Base-by-base conservation (phyloP, 2,888 invertebrate species). In the Azorinus chamasolen region DNA sequence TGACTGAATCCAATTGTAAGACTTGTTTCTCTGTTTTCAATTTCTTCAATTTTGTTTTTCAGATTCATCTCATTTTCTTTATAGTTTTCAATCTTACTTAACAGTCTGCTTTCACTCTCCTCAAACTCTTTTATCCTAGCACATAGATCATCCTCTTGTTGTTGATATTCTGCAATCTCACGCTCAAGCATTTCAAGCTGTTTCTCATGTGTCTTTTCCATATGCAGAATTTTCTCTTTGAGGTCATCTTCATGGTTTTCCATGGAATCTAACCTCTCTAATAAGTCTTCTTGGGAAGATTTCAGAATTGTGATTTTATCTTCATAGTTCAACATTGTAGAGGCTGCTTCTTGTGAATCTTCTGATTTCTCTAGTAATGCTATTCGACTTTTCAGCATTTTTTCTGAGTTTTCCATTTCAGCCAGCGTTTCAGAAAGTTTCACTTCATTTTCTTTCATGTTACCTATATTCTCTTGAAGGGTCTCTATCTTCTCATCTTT, bases 371-470 rank as follows among this genome's bases (percentile, higher is more conserved):
- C 87, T 69, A 88, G 86, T 27, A 86, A 65, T n/a, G 84, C 76
- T 43, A 90, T 75, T 41, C 85, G 84, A 24, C 84, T 80, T 62
- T 80, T 77, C 25, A 91, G 70, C 41, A 86, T 82, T 57, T 83
- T 79, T 69, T 90, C 90, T 27, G 78, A 78, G 32, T 76, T 74
- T 71, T 90, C 89, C 82, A 88, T 86, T 76, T 90, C 88, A 20
- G 66, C 55, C 16, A 90, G 53, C 24, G 89, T 87, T 76, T 90
- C 89, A 63, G 80, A 86, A 27, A 90, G 79, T 65, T 87, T 88
- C 20, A 85, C 77, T 75, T 90, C 89, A 59, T 83, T 88, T 62
- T 87, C 86, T 45, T 81, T 81, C 25, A 86, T 57, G n/a, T 75
- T 79, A 5, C 78, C 83, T 0, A 88, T 65, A 39, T 83, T 72